phyloP scores from a whole-genome alignment of 2,113 vertebrate genomes.

The Crotophaga sulcirostris region DNA sequence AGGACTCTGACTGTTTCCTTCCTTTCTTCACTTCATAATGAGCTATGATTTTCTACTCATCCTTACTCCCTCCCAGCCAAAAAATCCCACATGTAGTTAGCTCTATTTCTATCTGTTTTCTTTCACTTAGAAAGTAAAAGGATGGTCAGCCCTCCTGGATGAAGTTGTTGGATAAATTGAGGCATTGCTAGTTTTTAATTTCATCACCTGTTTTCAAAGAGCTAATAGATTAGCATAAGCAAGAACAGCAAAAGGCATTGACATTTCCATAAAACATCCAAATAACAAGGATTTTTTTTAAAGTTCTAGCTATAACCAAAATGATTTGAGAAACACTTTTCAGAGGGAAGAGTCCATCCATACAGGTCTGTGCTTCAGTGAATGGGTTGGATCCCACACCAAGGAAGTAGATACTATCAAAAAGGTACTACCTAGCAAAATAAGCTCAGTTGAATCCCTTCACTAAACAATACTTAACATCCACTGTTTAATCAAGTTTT shows the following conservation, averaged over 20 bases:
- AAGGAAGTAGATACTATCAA: fast-evolving
- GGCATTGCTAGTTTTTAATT: neutral
- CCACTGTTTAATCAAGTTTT: neutral
- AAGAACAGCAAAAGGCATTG: neutral
- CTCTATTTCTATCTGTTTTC: neutral
- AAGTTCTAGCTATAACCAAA: neutral
- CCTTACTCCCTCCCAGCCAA: neutral
- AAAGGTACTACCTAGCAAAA: too few relatives aligned
- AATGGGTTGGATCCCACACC: neutral
- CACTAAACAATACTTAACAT: neutral
- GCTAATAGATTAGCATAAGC: neutral
- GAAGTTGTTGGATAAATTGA: neutral
- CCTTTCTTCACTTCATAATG: neutral
- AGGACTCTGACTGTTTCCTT: neutral
- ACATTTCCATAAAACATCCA: neutral
- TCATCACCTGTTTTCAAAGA: neutral
- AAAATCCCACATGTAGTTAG: neutral
- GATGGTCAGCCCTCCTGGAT: neutral
- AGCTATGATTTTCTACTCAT: neutral
- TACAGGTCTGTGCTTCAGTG: neutral
- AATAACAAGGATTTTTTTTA: neutral
- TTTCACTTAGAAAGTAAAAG: neutral
- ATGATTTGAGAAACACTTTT: neutral
- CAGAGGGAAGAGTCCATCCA: neutral
- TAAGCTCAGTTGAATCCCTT: neutral